Base-by-base conservation (phyloP, 1,140 invertebrate species). In the Drosophila willistoni region DNA sequence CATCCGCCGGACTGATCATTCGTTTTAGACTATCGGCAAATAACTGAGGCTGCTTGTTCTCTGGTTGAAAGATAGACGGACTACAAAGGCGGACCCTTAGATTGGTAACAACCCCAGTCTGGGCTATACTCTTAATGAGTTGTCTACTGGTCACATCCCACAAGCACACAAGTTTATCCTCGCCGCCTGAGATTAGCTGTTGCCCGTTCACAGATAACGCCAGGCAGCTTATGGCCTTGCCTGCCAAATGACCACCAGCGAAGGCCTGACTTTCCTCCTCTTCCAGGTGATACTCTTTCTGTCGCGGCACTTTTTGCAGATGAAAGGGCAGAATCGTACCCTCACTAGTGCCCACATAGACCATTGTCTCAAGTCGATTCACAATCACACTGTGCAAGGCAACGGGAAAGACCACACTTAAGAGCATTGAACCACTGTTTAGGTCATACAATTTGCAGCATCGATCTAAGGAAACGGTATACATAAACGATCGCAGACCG, bases 371-470 rank as follows among this genome's bases (percentile, higher is more conserved):
- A 54, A 94, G 90, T 0, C 93, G 77, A 93, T 97, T 95, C 76
- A 96, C 93, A n/a, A 93, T 92, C 17, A 98, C 94, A 1, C 95
- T 93, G 19, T 94, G 95, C 5, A 98, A 92, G 5, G 94, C 94
- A 44, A 94, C 93, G 74, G 96, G 94, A 92, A 97, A 97, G 0
- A 97, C 93, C 14, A 98, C 81, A 36, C 94, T 96, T 1, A 97
- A 86, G 4, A 98, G 87, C 67, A 96, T 90, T 39, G 92, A 91
- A 36, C 96, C 97, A 47, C 93, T 93, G 7, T 92, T 79, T 9
- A 98, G 85, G 73, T 96, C 95, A 92, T 97, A 98, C 4, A 98
- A 94, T 92, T 96, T 96, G 77, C 95, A 96, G 14, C 96, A 97
- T 81, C 95, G 94, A 91, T 99, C 97, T 55, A 95, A 87, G 1